Evolutionary conservation across 1,140 invertebrate genomes (phyloP).

Genomic region (Zaprionus capensis): DNA sequence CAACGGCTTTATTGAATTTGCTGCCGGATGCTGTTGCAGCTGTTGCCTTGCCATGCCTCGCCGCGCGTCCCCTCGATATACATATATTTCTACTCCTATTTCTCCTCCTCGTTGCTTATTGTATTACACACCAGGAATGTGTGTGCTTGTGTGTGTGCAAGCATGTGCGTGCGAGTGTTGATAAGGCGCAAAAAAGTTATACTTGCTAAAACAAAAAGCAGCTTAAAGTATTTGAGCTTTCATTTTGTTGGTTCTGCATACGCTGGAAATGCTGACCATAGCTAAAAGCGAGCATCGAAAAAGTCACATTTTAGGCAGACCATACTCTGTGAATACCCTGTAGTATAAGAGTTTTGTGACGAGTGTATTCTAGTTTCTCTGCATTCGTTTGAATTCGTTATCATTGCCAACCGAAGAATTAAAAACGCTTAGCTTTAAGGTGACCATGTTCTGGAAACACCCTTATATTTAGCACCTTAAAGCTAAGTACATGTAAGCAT

Average conservation of each 20-base stretch:
- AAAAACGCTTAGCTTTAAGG: too few relatives aligned
- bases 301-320: neutral
- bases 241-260: slow-evolving; percentile 23
- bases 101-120: slow-evolving; percentile 12
- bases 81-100: slow-evolving; percentile 21
- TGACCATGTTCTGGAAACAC: neutral
- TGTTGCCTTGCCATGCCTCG: slow-evolving; percentile 38
- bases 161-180: slow-evolving; percentile 10
- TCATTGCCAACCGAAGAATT: too few relatives aligned
- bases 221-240: slow-evolving; percentile 62
- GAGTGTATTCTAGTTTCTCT: neutral
- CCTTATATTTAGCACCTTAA: neutral
- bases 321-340: slow-evolving; percentile 17
- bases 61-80: neutral
- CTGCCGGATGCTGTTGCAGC: slow-evolving; percentile 52
- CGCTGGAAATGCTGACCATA: slow-evolving; percentile 9
- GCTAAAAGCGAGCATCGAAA: neutral
- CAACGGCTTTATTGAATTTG: slow-evolving; percentile 73
- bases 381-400: too few relatives aligned
- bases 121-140: slow-evolving; percentile 26
- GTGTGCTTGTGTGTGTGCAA: slow-evolving; percentile 36
- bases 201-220: slow-evolving; percentile 49
- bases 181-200: slow-evolving; percentile 48
- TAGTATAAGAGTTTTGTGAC: neutral
- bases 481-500: too few relatives aligned